phyloP scores from a whole-genome alignment of 64 coral and sea anemone species.

The Trachythela sp. region DNA sequence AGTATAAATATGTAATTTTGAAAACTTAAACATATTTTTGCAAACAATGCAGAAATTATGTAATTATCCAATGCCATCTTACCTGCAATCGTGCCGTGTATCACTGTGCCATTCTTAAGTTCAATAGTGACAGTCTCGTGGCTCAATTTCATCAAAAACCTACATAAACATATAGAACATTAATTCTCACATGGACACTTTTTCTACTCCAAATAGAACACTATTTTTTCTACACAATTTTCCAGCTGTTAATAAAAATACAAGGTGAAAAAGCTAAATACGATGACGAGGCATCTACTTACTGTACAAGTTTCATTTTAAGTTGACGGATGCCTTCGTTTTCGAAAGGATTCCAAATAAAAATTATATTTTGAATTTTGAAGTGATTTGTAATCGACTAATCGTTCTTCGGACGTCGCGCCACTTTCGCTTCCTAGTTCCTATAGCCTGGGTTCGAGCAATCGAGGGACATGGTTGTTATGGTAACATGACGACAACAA shows the following conservation, averaged over 20 bases:
- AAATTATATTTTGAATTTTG: not conserved
- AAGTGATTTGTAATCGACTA: not conserved
- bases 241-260: not conserved
- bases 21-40: too few relatives aligned
- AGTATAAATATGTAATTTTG: too few relatives aligned
- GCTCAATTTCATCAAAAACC: constrained; percentile 99
- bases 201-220: not conserved
- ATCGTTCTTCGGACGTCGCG: constrained; percentile 7
- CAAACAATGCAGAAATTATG: not conserved
- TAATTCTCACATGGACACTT: not conserved
- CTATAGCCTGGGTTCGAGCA: not conserved
- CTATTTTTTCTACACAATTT: not conserved
- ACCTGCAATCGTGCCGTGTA: constrained; percentile 99
- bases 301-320: constrained; percentile 20
- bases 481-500: constrained; percentile 34
- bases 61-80: not conserved
- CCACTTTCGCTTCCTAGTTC: not conserved
- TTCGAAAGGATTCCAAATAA: constrained; percentile 23
- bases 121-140: constrained; percentile 97
- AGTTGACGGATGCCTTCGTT: not conserved
- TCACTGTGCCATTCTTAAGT: constrained; percentile 95
- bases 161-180: constrained; percentile 25
- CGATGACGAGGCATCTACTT: not conserved
- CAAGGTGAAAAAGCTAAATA: not conserved
- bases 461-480: constrained; percentile 28